phyloP scores from a whole-genome alignment of 2,113 vertebrate genomes.

The Larimichthys crocea region DNA sequence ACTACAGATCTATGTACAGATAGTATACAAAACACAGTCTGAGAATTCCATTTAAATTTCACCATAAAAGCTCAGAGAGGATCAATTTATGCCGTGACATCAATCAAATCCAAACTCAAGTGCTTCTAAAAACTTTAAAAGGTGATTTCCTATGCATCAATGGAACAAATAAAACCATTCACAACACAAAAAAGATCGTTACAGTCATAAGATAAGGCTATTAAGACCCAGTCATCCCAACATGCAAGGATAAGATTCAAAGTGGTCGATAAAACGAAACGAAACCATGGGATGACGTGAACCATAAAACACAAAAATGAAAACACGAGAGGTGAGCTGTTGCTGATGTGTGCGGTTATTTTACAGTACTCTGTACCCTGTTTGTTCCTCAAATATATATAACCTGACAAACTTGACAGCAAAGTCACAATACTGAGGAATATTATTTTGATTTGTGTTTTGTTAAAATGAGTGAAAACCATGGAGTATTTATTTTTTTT shows the following conservation, averaged over 20 bases:
- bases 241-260: conserved; percentile 65
- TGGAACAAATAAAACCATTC: conserved; percentile 49
- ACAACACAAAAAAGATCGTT: conserved; percentile 50
- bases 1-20: conserved; percentile 76
- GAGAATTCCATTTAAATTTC: conserved; percentile 53
- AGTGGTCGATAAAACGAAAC: conserved; percentile 37
- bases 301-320: conserved; percentile 9
- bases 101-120: conserved; percentile 52
- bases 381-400: conserved; percentile 76
- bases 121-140: conserved; percentile 40
- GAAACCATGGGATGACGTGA: conserved; percentile 34
- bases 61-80: conserved; percentile 61
- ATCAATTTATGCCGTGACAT: conserved; percentile 46
- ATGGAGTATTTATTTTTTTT: not conserved
- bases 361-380: conserved; percentile 84
- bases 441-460: conserved; percentile 32
- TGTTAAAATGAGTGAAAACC: conserved; percentile 32
- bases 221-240: conserved; percentile 64
- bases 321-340: conserved; percentile 71
- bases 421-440: conserved; percentile 60
- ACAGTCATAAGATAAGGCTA: conserved; percentile 74
- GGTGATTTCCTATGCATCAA: conserved; percentile 9
- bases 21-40: conserved; percentile 69
- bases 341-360: conserved; percentile 66
- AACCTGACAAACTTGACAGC: conserved; percentile 66